Percentiles rank a stretch among this genome's conserved stretches.
These are phyloP conservation scores for Macrosoma leucophasiata DNA, from an alignment of 2,888 invertebrate species.

Conservation along the genomic window DNA sequence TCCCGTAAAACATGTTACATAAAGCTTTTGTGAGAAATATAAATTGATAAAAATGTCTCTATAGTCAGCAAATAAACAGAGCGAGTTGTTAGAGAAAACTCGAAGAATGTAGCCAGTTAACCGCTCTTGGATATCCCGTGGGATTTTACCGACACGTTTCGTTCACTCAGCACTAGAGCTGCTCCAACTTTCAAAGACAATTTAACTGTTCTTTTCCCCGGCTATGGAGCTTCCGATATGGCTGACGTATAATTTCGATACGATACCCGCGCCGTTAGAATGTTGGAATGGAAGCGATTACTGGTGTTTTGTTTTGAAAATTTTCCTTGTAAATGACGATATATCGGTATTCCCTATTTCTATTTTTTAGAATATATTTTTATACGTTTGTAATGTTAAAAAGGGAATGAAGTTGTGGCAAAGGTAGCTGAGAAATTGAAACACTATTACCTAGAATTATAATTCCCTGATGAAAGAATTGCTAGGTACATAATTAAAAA, in stretches of 20 bases:
- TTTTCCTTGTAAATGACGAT: conserved; percentile 1
- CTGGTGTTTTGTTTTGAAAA: conserved; percentile 8
- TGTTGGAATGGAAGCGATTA: conserved; percentile 11
- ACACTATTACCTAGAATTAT: no score
- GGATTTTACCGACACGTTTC: conserved; percentile 53
- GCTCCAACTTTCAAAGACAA: conserved; percentile 57
- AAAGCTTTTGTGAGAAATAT: no score
- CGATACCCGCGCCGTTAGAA: conserved; percentile 22
- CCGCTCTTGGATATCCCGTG: conserved; percentile 43
- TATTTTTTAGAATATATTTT: not conserved
- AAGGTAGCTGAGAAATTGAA: no score
- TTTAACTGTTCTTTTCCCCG: conserved; percentile 48
- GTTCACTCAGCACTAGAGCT: conserved; percentile 55
- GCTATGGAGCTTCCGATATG: conserved; percentile 44
- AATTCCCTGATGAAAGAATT: no score
- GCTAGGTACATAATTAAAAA: no score
- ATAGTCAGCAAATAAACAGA: conserved; percentile 33
- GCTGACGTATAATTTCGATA: conserved; percentile 47
- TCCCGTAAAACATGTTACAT: no score
- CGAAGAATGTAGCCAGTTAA: conserved; percentile 53
- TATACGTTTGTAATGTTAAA: conserved; percentile 9
- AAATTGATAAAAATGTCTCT: conserved; percentile 8
- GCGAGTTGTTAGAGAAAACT: conserved; percentile 42
- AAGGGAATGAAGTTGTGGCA: no score
- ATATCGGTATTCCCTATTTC: not conserved